phyloP scores from a whole-genome alignment of 2,797 vertebrate genomes.

The Gadopsis bispinosus region DNA sequence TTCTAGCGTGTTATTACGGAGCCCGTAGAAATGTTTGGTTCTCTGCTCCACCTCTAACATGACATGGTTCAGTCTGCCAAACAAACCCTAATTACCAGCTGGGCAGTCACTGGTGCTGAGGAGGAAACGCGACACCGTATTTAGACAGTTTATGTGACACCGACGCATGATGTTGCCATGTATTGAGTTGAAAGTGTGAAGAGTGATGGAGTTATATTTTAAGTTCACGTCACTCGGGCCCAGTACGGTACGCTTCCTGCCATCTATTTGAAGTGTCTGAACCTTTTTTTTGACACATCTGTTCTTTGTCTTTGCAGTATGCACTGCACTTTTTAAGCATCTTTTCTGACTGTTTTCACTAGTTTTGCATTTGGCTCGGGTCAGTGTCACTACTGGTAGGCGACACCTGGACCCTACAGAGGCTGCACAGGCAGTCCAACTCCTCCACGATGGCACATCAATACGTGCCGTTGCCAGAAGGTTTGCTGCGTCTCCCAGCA shows the following conservation, averaged over 20 bases:
- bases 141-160: constrained; percentile 44
- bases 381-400: too few species aligned
- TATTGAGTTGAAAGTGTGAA: constrained; percentile 23
- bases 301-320: not conserved
- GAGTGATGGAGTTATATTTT: not conserved
- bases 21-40: constrained; percentile 60
- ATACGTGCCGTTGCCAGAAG: too few species aligned
- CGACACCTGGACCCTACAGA: too few species aligned
- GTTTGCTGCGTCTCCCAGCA: too few species aligned
- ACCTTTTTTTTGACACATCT: not conserved
- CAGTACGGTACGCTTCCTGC: too few species aligned
- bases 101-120: constrained; percentile 15
- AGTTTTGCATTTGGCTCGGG: too few species aligned
- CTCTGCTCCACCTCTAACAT: constrained; percentile 60
- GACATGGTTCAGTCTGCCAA: constrained; percentile 63
- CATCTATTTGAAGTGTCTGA: not conserved
- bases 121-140: constrained; percentile 15
- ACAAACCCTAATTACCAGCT: constrained; percentile 56
- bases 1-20: constrained; percentile 66
- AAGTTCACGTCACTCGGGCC: not conserved
- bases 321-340: too few species aligned
- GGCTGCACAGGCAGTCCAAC: too few species aligned
- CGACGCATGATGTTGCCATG: constrained; percentile 19
- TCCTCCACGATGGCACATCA: too few species aligned
- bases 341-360: too few species aligned